Percentiles rank a stretch among this genome's conserved stretches.
Conservation (phyloP, 2,797 vertebrate species). For the Heterohyrax brucei region DNA sequence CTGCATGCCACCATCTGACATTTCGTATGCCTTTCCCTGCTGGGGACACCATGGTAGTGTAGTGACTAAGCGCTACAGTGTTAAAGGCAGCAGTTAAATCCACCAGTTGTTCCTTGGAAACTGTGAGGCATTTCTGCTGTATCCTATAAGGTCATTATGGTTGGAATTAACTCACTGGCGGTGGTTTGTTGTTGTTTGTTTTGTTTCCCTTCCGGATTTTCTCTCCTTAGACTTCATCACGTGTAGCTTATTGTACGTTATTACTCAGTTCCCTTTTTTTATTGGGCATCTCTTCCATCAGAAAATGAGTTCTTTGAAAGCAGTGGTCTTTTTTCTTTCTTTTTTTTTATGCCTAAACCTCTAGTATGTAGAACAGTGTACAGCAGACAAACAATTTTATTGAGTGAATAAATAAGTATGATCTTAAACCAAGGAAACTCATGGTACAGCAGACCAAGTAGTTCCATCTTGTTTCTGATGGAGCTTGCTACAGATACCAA, state of each 20-base stretch:
- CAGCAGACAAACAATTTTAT: neutral
- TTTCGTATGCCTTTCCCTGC: neutral
- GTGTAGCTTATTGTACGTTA: neutral
- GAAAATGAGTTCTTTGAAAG: neutral
- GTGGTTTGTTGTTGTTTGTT: no score
- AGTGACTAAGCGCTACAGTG: no score
- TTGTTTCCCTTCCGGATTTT: neutral
- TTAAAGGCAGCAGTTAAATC: no score
- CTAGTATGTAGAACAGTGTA: neutral
- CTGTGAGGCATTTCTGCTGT: no score
- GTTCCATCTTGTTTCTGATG: constrained; percentile 20
- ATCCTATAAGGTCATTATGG: no score
- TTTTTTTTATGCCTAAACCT: neutral
- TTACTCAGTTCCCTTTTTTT: neutral
- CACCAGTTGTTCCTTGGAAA: no score
- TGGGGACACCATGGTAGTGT: no score
- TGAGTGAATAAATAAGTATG: constrained; percentile 42
- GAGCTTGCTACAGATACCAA: constrained; percentile 13
- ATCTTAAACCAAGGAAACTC: constrained; percentile 17
- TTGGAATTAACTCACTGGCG: no score
- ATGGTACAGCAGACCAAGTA: constrained; percentile 11
- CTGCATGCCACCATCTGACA: neutral
- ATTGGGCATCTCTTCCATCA: neutral
- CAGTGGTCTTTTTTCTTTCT: neutral
- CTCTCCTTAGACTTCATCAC: neutral